Conservation (phyloP, 1,140 invertebrate species). For the Hyposmocoma kahamanoa region DNA sequence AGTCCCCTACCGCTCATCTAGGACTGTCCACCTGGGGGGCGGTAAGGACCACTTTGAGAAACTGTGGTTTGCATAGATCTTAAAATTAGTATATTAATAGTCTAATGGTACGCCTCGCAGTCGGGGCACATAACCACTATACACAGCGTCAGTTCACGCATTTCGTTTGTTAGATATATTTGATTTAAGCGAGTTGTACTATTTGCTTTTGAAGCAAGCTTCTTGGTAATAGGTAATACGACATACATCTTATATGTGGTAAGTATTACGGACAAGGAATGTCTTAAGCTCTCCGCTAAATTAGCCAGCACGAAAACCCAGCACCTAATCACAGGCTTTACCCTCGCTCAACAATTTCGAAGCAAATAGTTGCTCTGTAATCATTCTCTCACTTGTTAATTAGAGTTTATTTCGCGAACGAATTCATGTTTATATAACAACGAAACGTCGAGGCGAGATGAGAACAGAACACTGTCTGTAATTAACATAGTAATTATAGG, state of each 20-base stretch:
- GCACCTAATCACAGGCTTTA: neutral
- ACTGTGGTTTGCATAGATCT: too few relatives aligned
- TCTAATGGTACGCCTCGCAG: too few relatives aligned
- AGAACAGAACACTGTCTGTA: conserved; percentile 53
- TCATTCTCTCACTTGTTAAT: conserved; percentile 42
- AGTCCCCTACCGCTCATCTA: too few relatives aligned
- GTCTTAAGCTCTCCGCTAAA: neutral
- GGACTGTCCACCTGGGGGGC: too few relatives aligned
- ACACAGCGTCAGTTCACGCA: too few relatives aligned
- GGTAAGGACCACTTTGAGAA: too few relatives aligned
- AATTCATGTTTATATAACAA: conserved; percentile 62
- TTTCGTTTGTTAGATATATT: too few relatives aligned
- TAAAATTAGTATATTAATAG: too few relatives aligned
- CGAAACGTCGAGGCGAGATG: conserved; percentile 44
- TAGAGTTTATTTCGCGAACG: conserved; percentile 42
- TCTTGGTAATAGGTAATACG: neutral
- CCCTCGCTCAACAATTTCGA: conserved; percentile 10
- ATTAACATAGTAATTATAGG: conserved; percentile 68
- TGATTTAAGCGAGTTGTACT: neutral
- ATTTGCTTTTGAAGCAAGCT: neutral
- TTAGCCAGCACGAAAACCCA: neutral
- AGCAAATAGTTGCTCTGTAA: conserved; percentile 34
- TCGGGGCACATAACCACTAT: too few relatives aligned
- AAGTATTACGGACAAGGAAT: neutral
- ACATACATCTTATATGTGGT: neutral